Evolutionary conservation across 2,113 vertebrate species (phyloP), one percentile per base, ranked within the genome.

Genomic region (Lasiurus cinereus): DNA sequence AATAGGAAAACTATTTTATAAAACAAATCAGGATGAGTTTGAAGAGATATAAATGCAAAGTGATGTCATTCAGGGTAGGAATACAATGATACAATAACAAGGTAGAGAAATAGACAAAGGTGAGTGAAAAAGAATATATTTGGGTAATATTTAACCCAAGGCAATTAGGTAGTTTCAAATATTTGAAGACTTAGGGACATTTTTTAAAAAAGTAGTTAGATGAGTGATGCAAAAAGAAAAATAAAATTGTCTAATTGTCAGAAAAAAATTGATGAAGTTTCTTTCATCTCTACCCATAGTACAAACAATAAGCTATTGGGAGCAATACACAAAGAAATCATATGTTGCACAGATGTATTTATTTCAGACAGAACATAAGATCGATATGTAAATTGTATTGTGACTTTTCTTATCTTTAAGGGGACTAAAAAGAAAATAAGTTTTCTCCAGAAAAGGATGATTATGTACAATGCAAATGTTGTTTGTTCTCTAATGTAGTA

Each of bases 21-120:
- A 74, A 93, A 84, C 19, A 85, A 48, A 76, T 29, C 50, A 39
- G 12, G 14, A 89, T 79, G 46, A 69, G 22, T 70, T 92, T 96
- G n/a, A 74, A 1, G 22, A 48, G 46, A 22, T 74, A 11, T 48
- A 89, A 46, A 5, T 39, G 14, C 24, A 27, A 88, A 82, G 8
- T 74, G 3, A 0, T 46, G 29, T 76, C 12, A 39, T 96, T 94
- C 4, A 33, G 15, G 31, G 33, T 5, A 50, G 62, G 83, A 46
- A 39, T 8, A 39, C 46, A 79, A 64, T 69, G 18, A 67, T 36
- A 22, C 29, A 73, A 21, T 62, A 64, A 83, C 2, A 43, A 88
- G 80, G 21, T 22, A 87, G 29, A 78, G 7, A 80, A 52, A 88
- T 24, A 92, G 16, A 19, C 2, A 66, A 80, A 62, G n/a, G 24